Base-by-base conservation (phyloP, 2,888 invertebrate genomes). In the Hoplodrina blanda region DNA sequence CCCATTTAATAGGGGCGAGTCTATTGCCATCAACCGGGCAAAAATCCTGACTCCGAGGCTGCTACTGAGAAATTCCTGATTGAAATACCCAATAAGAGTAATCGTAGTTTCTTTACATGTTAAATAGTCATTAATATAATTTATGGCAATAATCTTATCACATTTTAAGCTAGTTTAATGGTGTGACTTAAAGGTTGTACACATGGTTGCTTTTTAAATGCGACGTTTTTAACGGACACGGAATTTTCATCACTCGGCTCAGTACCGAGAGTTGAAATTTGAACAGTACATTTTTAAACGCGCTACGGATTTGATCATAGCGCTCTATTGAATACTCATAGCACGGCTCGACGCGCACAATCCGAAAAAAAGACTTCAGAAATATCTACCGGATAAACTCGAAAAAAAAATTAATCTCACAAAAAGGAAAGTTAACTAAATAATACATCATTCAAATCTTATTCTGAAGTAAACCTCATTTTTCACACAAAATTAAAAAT, bases 401-500 rank as follows among this genome's bases (percentile, higher is more conserved):
- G n/a, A n/a, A n/a, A n/a, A n/a, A n/a, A 6, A 46, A 46, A 17
- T 0, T 7, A 37, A 44, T n/a, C n/a, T 13, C 4, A 50, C 25
- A n/a, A 1, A 46, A 25, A 25, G 17, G 30, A 37, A 30, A n/a
- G 6, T 0, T n/a, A 50, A 44, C 13, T 46, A 75, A n/a, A 55
- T 67, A n/a, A 73, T 46, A 55, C 17, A 72, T 63, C 17, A 41
- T 20, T 25, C 2, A 57, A 25, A 25, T 52, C 46, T 68, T 20
- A 44, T 20, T 10, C 25, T 7, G 37, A 41, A 60, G 37, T 59
- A 46, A 52, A 55, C 61, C 61, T 8, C 50, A 70, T 15, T 63
- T 54, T 67, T 64, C 33, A 41, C 66, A 67, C 41, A 37, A 49
- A 61, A 78, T 84, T 79, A 76, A 76, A 79, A 73, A 79, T 76